These are phyloP conservation scores for Chrysochloris asiatica DNA, from an alignment of 2,113 vertebrate species.

Conservation along the genomic window DNA sequence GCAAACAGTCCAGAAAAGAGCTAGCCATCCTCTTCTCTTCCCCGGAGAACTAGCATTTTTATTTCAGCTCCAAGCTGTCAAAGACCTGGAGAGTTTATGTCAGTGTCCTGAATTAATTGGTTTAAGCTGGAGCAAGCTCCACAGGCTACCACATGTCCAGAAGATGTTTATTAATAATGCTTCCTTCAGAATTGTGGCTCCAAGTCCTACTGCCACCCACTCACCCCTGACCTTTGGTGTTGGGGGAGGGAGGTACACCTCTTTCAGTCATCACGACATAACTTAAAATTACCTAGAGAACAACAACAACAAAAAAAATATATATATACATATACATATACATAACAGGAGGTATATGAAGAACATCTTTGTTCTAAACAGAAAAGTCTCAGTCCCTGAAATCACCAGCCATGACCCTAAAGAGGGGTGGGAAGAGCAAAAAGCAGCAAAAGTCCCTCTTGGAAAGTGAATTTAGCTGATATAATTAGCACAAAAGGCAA, in stretches of 20 bases:
- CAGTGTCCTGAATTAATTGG: conserved; percentile 99
- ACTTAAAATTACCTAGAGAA: conserved; percentile 75
- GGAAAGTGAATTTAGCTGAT: conserved; percentile 66
- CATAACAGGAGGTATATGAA: not conserved
- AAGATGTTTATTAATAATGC: conserved; percentile 94
- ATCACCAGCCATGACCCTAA: fast-evolving
- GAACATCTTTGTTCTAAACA: not conserved
- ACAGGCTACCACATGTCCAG: conserved; percentile 96
- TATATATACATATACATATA: not conserved
- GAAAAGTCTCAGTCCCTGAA: not conserved
- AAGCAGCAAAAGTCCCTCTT: conserved; percentile 8
- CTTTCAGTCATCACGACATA: conserved; percentile 64
- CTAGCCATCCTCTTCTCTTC: conserved; percentile 97
- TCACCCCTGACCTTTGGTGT: not conserved
- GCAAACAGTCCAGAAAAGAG: conserved; percentile 99
- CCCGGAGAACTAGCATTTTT: conserved; percentile 99
- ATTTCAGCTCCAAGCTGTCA: conserved; percentile 99
- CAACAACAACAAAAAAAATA: conserved; percentile 61
- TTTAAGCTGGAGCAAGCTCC: conserved; percentile 95
- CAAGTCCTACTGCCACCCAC: conserved; percentile 69
- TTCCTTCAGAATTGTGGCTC: conserved; percentile 77
- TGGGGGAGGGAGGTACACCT: not conserved
- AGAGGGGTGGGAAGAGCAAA: not conserved
- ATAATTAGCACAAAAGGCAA: conserved; percentile 75
- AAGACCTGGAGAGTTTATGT: conserved; percentile 99